Evolutionary conservation across 2,888 invertebrate species (phyloP).

Genomic region (Caenorhabditis sp.): DNA sequence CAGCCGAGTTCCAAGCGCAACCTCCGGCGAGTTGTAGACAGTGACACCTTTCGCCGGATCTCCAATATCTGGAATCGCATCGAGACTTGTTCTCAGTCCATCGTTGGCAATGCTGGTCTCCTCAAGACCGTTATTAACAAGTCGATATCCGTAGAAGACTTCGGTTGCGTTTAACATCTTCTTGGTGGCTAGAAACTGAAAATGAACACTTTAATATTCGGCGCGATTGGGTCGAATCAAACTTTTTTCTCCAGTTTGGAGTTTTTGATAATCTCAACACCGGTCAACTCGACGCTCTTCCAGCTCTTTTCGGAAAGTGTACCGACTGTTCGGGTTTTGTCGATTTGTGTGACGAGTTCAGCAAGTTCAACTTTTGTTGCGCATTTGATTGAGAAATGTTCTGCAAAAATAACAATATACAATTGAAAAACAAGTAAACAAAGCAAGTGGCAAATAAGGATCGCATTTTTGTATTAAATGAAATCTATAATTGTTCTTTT

Average conservation of each 20-base stretch:
- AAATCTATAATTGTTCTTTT: too few species aligned
- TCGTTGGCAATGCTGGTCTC: constrained; percentile 7
- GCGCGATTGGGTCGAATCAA: too few species aligned
- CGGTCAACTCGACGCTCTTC: background rate
- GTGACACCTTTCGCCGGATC: constrained; percentile 38
- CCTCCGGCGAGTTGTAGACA: constrained; percentile 39
- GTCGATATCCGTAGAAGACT: constrained; percentile 32
- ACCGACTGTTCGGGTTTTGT: background rate
- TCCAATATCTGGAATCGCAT: constrained; percentile 39
- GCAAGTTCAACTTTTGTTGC: background rate
- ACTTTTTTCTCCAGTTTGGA: background rate
- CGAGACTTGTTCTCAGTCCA: constrained; percentile 13
- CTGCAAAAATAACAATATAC: background rate
- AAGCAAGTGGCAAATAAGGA: background rate
- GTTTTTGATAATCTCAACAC: background rate
- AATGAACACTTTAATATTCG: background rate
- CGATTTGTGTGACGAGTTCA: background rate
- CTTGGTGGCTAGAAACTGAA: background rate
- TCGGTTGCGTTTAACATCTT: too few species aligned
- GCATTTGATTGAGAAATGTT: background rate
- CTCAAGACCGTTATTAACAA: constrained; percentile 17
- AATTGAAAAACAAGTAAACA: background rate
- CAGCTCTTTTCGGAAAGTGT: background rate
- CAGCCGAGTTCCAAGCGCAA: background rate
- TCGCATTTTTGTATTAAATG: too few species aligned